Percentiles rank a stretch among this genome's conserved stretches.
Conservation (phyloP, 2,113 vertebrate genomes). For the Clarias magur region DNA sequence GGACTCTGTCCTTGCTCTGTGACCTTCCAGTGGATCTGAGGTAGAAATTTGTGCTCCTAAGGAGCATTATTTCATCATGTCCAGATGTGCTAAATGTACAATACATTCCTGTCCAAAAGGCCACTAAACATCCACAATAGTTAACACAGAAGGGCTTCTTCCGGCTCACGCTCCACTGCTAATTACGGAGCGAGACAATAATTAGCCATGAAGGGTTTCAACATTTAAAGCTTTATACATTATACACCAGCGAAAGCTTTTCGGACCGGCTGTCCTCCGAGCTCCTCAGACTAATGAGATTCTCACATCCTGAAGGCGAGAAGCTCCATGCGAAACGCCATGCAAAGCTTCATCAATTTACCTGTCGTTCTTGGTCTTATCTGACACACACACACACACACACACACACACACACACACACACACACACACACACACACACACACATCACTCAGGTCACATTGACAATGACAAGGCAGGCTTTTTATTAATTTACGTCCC, state of each 20-base stretch:
- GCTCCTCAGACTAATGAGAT: slow-evolving; percentile 43
- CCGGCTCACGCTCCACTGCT: background rate
- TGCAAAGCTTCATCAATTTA: slow-evolving; percentile 50
- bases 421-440: slow-evolving; percentile 41
- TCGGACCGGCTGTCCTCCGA: background rate
- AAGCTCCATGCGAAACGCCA: slow-evolving; percentile 12
- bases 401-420: too few relatives aligned
- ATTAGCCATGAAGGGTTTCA: background rate
- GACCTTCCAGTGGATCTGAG: too few relatives aligned
- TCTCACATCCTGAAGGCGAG: slow-evolving; percentile 5
- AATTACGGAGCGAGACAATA: background rate
- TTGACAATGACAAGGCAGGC: slow-evolving; percentile 58
- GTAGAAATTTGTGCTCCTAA: background rate
- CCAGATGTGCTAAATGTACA: background rate
- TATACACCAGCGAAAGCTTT: background rate
- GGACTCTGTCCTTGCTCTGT: background rate
- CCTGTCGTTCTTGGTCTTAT: slow-evolving; percentile 51
- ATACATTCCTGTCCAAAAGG: background rate
- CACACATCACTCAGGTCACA: slow-evolving; percentile 62
- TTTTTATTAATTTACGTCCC: slow-evolving; percentile 57
- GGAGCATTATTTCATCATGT: background rate
- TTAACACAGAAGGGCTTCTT: background rate
- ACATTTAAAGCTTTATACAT: slow-evolving; percentile 18
- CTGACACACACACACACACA: slow-evolving; percentile 33
- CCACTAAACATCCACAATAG: background rate